Conservation (phyloP, 2,888 invertebrate genomes). For the Rambutsinella grinnellia region DNA sequence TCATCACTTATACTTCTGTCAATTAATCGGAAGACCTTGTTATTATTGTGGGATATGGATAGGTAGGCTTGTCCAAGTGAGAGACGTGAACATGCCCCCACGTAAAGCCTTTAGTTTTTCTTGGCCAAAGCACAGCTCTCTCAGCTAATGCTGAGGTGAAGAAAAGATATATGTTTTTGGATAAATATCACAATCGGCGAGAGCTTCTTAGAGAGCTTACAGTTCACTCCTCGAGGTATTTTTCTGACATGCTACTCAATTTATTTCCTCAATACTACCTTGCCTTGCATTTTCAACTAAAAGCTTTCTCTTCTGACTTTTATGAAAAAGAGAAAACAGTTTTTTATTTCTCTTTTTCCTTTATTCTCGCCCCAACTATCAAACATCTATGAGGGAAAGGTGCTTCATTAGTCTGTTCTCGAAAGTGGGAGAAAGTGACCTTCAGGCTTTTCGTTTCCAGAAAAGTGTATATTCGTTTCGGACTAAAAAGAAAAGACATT, state of each 20-base stretch:
- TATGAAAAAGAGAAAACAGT: slow-evolving; percentile 3
- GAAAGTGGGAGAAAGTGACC: slow-evolving; percentile 24
- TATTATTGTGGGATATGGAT: neutral
- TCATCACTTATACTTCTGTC: slow-evolving; percentile 49
- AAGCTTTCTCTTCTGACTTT: slow-evolving; percentile 23
- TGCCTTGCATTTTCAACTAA: neutral
- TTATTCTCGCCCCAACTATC: too few species aligned
- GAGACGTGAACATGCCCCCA: neutral
- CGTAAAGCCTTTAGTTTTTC: neutral
- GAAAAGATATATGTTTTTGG: too few species aligned
- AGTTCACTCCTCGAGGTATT: slow-evolving; percentile 13
- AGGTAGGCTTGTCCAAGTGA: neutral
- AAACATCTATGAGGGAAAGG: too few species aligned
- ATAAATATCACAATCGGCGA: too few species aligned
- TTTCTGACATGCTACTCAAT: slow-evolving; percentile 33
- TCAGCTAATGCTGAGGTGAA: neutral
- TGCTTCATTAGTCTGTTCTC: slow-evolving; percentile 23
- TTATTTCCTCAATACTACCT: slow-evolving; percentile 20
- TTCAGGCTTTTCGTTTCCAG: slow-evolving; percentile 22
- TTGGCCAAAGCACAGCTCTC: neutral
- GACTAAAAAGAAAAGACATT: neutral
- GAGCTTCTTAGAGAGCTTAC: slow-evolving; percentile 15
- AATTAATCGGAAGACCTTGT: slow-evolving; percentile 35
- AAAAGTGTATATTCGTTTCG: neutral
- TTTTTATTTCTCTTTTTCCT: too few species aligned